Evolutionary conservation across 1,140 invertebrate genomes (phyloP).

Genomic region (Elysia chlorotica): DNA sequence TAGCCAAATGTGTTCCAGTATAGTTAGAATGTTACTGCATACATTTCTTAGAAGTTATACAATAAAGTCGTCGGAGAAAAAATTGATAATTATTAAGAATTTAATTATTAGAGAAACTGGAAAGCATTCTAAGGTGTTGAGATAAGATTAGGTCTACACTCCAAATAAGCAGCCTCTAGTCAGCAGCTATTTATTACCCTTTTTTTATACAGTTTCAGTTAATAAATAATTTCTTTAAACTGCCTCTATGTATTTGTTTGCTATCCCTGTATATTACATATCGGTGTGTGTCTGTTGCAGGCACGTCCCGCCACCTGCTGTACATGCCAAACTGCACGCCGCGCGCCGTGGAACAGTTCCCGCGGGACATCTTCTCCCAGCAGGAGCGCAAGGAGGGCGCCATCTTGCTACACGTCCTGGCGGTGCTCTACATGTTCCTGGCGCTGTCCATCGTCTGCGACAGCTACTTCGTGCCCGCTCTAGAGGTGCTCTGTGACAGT

Average conservation of each 20-base stretch:
- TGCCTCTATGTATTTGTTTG: background rate
- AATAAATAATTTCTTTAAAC: too few relatives aligned
- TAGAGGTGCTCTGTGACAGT: slow-evolving; percentile 57
- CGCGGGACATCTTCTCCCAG: slow-evolving; percentile 54
- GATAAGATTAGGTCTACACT: background rate
- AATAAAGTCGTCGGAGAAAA: too few relatives aligned
- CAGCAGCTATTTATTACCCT: background rate
- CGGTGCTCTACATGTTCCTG: slow-evolving; percentile 53
- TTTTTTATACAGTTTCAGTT: background rate
- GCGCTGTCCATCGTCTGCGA: slow-evolving; percentile 58
- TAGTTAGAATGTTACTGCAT: too few relatives aligned
- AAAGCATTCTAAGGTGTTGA: background rate
- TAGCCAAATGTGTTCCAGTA: too few relatives aligned
- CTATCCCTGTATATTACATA: background rate
- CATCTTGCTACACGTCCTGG: slow-evolving; percentile 47
- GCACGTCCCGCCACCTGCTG: slow-evolving; percentile 32
- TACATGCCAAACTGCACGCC: slow-evolving; percentile 63
- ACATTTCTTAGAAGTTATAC: too few relatives aligned
- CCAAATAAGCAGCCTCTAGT: background rate
- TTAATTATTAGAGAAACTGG: background rate
- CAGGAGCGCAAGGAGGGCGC: slow-evolving; percentile 51
- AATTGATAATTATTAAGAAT: too few relatives aligned
- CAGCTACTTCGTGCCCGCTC: slow-evolving; percentile 60
- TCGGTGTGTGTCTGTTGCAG: slow-evolving; percentile 29
- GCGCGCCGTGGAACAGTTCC: slow-evolving; percentile 57